These are phyloP conservation scores for Umimayanthus kanabou DNA, from an alignment of 92 coral and sea anemone genomes.

Conservation along the genomic window DNA sequence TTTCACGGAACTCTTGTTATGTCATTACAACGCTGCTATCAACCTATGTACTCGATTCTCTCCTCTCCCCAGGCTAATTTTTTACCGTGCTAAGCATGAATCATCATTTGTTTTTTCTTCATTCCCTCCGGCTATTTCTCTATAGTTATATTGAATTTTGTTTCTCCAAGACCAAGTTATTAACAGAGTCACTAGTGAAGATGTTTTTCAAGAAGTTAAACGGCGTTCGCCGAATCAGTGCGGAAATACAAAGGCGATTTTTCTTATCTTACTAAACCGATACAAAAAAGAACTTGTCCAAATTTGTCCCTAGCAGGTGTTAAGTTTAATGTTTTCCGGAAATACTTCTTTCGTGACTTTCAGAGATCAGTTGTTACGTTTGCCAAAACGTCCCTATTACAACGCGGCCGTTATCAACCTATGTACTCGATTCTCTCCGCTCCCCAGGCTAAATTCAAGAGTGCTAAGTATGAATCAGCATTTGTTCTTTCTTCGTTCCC, in stretches of 20 bases:
- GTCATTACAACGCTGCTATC: not conserved
- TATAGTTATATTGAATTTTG: no score
- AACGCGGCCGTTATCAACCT: not conserved
- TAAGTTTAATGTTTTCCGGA: no score
- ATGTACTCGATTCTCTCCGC: not conserved
- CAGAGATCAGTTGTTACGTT: not conserved
- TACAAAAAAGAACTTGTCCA: not conserved
- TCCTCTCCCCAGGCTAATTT: not conserved
- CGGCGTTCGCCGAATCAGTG: not conserved
- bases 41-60: not conserved
- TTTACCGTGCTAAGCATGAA: not conserved
- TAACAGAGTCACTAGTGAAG: not conserved
- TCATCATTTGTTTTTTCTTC: not conserved
- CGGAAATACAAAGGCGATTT: not conserved
- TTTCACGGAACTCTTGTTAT: not conserved
- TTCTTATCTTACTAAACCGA: not conserved
- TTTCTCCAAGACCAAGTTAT: not conserved
- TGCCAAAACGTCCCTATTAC: not conserved
- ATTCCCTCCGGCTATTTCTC: not conserved
- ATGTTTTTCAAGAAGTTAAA: not conserved
- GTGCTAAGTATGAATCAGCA: not conserved
- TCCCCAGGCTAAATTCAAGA: not conserved
- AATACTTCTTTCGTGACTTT: no score
- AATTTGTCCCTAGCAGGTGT: no score
- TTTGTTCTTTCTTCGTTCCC: not conserved